Percentiles rank a stretch among this genome's conserved stretches.
phyloP scores from a whole-genome alignment of 1,140 invertebrate genomes.

The Sminthurides bifidus region DNA sequence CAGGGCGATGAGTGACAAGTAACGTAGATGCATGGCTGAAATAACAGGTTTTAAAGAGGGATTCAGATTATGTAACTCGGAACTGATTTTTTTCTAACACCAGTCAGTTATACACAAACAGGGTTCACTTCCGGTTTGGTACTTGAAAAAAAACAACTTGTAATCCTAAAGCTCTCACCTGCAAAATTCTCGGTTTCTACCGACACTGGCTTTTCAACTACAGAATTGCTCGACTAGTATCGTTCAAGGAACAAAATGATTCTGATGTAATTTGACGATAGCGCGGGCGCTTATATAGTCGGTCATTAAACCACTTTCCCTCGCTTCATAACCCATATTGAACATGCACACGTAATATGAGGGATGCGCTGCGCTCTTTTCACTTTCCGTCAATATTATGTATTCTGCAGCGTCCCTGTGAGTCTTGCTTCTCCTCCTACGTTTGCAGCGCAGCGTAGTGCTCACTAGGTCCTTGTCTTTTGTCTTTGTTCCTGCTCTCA shows the following conservation, averaged over 20 bases:
- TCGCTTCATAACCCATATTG: too few relatives aligned
- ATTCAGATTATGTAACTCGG: too few relatives aligned
- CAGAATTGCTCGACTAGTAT: background rate
- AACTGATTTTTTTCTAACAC: too few relatives aligned
- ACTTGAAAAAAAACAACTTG: background rate
- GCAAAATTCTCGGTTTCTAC: background rate
- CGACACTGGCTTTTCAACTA: background rate
- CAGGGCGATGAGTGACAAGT: conserved; percentile 6
- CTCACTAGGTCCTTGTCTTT: too few relatives aligned
- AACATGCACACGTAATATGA: background rate
- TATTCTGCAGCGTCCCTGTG: too few relatives aligned
- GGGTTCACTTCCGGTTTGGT: background rate
- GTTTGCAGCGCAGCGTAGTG: too few relatives aligned
- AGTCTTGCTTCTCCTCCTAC: too few relatives aligned
- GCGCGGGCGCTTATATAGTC: background rate
- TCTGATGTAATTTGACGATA: background rate
- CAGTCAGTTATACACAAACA: background rate
- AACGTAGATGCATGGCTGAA: conserved; percentile 17
- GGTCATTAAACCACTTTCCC: background rate
- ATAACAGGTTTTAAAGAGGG: background rate
- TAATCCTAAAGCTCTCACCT: background rate
- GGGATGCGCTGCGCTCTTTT: background rate
- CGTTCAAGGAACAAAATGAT: background rate
- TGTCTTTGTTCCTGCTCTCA: too few relatives aligned
- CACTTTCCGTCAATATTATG: background rate